phyloP scores from a whole-genome alignment of 2,113 vertebrate species.

The Melanocharis versteri region DNA sequence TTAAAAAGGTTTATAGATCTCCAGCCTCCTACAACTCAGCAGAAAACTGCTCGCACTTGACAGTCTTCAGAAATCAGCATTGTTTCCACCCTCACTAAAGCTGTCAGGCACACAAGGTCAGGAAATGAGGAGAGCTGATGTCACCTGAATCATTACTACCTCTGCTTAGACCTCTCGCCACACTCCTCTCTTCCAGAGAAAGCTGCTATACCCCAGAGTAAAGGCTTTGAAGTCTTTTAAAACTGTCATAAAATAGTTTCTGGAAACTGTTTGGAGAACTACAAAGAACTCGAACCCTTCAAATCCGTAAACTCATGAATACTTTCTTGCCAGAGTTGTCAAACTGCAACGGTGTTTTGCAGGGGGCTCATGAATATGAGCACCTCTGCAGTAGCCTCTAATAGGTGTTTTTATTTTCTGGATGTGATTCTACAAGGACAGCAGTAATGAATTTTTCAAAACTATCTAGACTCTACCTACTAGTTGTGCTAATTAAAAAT shows the following conservation, averaged over 20 bases:
- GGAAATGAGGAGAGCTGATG: conserved; percentile 40
- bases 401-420: not conserved
- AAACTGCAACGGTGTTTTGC: not conserved
- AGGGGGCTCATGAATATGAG: not conserved
- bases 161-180: not conserved
- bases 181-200: conserved; percentile 23
- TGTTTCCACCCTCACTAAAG: conserved; percentile 45
- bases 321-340: not conserved
- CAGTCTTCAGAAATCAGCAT: conserved; percentile 70
- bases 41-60: conserved; percentile 71
- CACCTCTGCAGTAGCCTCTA: not conserved
- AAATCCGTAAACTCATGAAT: not conserved
- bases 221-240: conserved; percentile 47
- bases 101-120: conserved; percentile 66
- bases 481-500: not conserved
- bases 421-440: not conserved
- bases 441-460: conserved; percentile 9
- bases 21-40: conserved; percentile 76
- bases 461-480: not conserved
- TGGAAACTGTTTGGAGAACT: conserved; percentile 31
- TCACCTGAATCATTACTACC: conserved; percentile 39
- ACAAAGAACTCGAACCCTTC: conserved; percentile 35
- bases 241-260: conserved; percentile 40
- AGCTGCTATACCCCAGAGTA: not conserved
- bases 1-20: conserved; percentile 79